phyloP scores from a whole-genome alignment of 2,113 vertebrate species.

The Cyanistes caeruleus region DNA sequence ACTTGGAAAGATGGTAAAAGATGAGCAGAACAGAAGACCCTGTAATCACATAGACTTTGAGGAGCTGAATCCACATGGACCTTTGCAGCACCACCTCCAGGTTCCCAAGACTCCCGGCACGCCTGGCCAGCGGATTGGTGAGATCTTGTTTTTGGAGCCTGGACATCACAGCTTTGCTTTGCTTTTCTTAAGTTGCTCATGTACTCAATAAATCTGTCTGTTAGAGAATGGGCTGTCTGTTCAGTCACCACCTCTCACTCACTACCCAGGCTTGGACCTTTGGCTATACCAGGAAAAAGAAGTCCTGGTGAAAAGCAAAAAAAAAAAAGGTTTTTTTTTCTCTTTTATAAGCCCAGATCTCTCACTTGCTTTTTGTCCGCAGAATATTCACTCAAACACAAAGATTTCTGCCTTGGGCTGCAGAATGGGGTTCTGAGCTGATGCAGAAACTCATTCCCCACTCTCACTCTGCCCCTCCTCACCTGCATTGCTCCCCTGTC shows the following conservation, averaged over 20 bases:
- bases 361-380: background rate
- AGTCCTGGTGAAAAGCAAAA: background rate
- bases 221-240: background rate
- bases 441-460: background rate
- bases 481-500: background rate
- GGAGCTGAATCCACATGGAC: slow-evolving; percentile 13
- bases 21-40: background rate
- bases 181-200: background rate
- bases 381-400: background rate
- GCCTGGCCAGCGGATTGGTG: slow-evolving; percentile 22
- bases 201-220: slow-evolving; percentile 20
- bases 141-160: background rate
- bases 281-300: background rate
- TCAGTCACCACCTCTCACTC: accelerated
- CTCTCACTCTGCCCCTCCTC: background rate
- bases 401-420: background rate
- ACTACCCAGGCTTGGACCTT: background rate
- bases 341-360: background rate
- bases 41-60: background rate
- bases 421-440: background rate
- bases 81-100: background rate
- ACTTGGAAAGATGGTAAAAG: background rate
- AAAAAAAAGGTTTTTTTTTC: background rate
- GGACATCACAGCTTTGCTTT: background rate
- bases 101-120: background rate